A percentile compares a stretch with the other conserved stretches of the same genome.
phyloP scores from a whole-genome alignment of 1,140 invertebrate species.

The Leptestheria dahalacensis region DNA sequence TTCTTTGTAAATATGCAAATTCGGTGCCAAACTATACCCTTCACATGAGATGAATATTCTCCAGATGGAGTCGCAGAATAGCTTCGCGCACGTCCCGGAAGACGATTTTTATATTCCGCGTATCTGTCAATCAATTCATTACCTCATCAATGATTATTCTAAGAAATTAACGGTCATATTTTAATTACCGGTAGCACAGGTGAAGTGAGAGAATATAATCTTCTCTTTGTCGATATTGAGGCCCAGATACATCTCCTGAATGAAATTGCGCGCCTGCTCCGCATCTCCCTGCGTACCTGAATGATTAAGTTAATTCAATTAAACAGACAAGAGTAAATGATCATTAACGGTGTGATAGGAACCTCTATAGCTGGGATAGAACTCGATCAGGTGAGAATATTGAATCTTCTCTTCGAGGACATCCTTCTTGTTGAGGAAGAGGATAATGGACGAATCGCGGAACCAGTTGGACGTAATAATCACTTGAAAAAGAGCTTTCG shows the following conservation, averaged over 20 bases:
- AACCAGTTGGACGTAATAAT: slow-evolving; percentile 98
- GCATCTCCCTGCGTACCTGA: slow-evolving; percentile 94
- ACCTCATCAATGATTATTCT: not conserved
- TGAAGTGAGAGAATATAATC: slow-evolving; percentile 99
- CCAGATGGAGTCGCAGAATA: not conserved
- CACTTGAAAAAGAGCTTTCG: slow-evolving; percentile 49
- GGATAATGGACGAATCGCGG: slow-evolving; percentile 44
- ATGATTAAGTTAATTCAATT: slow-evolving; percentile 7
- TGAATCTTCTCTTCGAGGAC: slow-evolving; percentile 46
- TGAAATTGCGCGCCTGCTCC: slow-evolving; percentile 95
- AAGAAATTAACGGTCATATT: not conserved
- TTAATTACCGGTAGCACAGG: slow-evolving; percentile 92
- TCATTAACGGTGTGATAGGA: slow-evolving; percentile 18
- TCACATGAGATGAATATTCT: not conserved
- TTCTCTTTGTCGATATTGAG: slow-evolving; percentile 99
- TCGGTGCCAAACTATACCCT: too few relatives aligned
- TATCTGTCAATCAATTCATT: not conserved
- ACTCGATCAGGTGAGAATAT: slow-evolving; percentile 45
- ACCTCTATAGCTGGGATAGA: slow-evolving; percentile 49
- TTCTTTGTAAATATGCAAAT: too few relatives aligned
- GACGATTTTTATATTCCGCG: not conserved
- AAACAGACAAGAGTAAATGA: not conserved
- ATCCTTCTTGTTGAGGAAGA: slow-evolving; percentile 48
- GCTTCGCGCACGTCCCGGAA: not conserved
- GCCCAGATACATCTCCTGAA: slow-evolving; percentile 99